Base-by-base conservation (phyloP, 2,113 vertebrate species). In the Theristicus caerulescens region DNA sequence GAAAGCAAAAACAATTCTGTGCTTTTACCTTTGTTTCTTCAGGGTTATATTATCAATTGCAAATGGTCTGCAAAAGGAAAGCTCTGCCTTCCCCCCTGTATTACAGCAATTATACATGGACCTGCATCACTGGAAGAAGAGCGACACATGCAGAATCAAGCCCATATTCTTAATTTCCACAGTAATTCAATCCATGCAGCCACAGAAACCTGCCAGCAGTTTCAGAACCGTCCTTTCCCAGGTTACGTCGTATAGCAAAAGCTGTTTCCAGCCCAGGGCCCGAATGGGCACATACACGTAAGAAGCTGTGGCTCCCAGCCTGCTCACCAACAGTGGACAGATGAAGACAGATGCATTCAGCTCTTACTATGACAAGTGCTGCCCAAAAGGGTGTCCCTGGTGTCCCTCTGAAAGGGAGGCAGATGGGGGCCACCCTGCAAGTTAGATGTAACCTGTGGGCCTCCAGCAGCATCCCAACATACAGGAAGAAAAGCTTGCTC, bases 311-410 rank as follows among this genome's bases (percentile, higher is more conserved):
- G 32, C 40, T 74, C 51, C 51, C 54, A 44, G n/a, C 13, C 51
- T 57, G 64, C 64, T 81, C 46, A 11, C 59, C 59, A 66, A 6
- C 1, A 73, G 32, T 0, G 2, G 40, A 24, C 24, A 72, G 44
- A 40, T 16, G 13, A 86, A 77, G 34, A 47, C 0, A 34, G 36
- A 72, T 17, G 6, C 31, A 19, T 67, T 64, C 15, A 42, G 11
- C 49, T 24, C 62, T 55, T n/a, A 29, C 14, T 32, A 61, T 0
- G 0, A 31, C 0, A 2, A 74, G 17, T 12, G 32, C 11, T 82
- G 38, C 34, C 27, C 22, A 34, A 58, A 78, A 78, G 19, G 11
- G 31, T 34, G 32, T 40, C 38, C 38, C 31, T 3, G 5, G 51
- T 11, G 36, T 42, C 34, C 7, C 19, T 36, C 29, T 3, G 6